phyloP scores from a whole-genome alignment of 1,140 invertebrate genomes.

The Zaprionus africanus region DNA sequence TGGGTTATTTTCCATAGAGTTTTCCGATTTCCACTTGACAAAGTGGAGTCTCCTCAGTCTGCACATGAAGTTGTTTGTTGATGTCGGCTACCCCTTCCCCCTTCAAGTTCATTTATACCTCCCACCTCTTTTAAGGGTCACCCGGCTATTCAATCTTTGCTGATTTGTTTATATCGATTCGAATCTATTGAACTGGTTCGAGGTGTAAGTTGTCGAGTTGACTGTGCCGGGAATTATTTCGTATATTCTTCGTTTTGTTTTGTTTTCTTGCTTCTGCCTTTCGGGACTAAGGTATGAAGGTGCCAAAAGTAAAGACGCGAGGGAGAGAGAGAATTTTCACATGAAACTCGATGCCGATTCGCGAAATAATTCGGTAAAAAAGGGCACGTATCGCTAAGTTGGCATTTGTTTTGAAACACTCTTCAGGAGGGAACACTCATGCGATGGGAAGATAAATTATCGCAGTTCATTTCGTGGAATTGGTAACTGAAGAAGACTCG shows the following conservation, averaged over 20 bases:
- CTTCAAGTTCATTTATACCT: too few relatives aligned
- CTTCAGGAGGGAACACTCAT: not conserved
- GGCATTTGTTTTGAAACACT: not conserved
- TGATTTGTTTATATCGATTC: not conserved
- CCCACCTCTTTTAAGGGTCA: too few relatives aligned
- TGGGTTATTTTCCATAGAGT: not conserved
- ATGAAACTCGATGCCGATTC: conserved; percentile 5
- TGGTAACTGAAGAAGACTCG: not conserved
- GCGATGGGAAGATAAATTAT: not conserved
- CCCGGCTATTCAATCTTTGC: not conserved
- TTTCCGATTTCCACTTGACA: not conserved
- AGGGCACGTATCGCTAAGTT: conserved; percentile 6
- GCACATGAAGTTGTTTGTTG: too few relatives aligned
- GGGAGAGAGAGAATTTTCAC: not conserved
- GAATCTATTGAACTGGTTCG: not conserved
- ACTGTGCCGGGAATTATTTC: not conserved
- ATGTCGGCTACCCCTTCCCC: too few relatives aligned
- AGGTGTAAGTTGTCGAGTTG: not conserved
- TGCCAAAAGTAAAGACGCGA: not conserved
- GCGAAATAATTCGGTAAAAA: conserved; percentile 8
- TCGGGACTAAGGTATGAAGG: not conserved
- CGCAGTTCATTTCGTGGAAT: not conserved
- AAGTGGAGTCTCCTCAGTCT: not conserved
- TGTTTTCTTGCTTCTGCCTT: not conserved
- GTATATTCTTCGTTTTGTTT: not conserved